Percentiles rank a stretch among this genome's conserved stretches.
These are phyloP conservation scores for Onychomys torridus DNA, from an alignment of 2,797 vertebrate genomes.

Conservation along the genomic window DNA sequence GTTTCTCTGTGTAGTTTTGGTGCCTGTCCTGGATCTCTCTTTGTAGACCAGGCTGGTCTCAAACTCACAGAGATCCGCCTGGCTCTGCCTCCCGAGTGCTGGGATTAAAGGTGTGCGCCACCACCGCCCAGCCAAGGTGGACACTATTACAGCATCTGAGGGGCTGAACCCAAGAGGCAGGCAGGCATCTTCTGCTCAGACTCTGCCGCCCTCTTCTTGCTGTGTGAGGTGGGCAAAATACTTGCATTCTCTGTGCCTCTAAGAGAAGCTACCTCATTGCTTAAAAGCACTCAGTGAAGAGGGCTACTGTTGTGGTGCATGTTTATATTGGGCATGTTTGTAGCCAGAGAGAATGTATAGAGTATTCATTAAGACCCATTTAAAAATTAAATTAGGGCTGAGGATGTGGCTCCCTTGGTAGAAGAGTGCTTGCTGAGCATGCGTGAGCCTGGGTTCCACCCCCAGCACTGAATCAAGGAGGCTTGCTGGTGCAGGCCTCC, in stretches of 20 bases:
- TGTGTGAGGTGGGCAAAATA: neutral
- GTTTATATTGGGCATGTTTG: neutral
- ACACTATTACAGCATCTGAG: neutral
- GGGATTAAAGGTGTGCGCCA: too few relatives aligned
- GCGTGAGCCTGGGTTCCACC: too few relatives aligned
- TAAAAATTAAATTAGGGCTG: neutral
- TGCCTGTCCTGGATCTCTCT: too few relatives aligned
- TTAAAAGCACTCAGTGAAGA: neutral
- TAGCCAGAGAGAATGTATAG: neutral
- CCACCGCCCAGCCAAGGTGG: neutral
- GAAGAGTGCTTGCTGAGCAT: neutral
- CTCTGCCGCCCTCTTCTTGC: neutral
- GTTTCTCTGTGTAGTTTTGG: too few relatives aligned
- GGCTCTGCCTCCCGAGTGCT: too few relatives aligned
- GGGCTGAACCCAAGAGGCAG: neutral
- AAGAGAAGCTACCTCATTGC: neutral
- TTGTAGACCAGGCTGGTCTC: too few relatives aligned
- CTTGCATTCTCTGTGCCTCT: neutral
- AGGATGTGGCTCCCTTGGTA: neutral
- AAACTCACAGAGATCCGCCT: too few relatives aligned
- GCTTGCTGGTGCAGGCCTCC: neutral
- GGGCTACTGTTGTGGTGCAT: accelerated
- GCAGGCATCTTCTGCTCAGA: accelerated
- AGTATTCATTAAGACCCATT: neutral
- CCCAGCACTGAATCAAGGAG: neutral